These are phyloP conservation scores for Carlito syrichta DNA, from an alignment of 2,113 vertebrate genomes.

Conservation along the genomic window DNA sequence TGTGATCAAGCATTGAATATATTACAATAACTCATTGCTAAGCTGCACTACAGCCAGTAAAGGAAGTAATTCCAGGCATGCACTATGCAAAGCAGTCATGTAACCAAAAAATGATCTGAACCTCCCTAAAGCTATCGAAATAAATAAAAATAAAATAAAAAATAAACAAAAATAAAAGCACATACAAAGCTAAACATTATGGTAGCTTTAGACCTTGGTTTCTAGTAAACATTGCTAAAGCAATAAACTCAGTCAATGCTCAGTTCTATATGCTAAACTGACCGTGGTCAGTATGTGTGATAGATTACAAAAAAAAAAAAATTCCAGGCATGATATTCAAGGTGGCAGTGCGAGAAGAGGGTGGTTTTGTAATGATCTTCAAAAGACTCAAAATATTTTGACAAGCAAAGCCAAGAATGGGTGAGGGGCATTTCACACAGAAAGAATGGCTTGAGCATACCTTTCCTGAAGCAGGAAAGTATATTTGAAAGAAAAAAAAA, in stretches of 20 bases:
- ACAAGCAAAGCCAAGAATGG: background rate
- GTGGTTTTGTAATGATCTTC: background rate
- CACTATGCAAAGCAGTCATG: too few relatives aligned
- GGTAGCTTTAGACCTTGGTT: background rate
- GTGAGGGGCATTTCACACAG: background rate
- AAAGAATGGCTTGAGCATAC: background rate
- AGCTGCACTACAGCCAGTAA: background rate
- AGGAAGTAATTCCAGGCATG: background rate
- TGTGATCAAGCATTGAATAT: background rate
- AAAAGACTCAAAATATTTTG: background rate
- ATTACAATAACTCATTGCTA: background rate
- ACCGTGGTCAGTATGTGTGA: background rate
- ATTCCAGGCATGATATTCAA: background rate
- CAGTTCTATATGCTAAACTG: background rate
- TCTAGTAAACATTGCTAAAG: background rate
- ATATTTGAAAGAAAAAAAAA: background rate
- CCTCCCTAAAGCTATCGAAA: too few relatives aligned
- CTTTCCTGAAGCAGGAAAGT: background rate
- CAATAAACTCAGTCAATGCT: background rate
- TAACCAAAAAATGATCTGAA: too few relatives aligned
- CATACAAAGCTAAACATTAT: background rate
- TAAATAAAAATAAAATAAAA: too few relatives aligned
- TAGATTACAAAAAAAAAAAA: background rate
- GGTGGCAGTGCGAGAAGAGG: background rate
- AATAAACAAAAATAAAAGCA: too few relatives aligned